A percentile compares a stretch with the other conserved stretches of the same genome.
These are phyloP conservation scores for Knipowitschia caucasica DNA, from an alignment of 2,797 vertebrate species.

Conservation along the genomic window DNA sequence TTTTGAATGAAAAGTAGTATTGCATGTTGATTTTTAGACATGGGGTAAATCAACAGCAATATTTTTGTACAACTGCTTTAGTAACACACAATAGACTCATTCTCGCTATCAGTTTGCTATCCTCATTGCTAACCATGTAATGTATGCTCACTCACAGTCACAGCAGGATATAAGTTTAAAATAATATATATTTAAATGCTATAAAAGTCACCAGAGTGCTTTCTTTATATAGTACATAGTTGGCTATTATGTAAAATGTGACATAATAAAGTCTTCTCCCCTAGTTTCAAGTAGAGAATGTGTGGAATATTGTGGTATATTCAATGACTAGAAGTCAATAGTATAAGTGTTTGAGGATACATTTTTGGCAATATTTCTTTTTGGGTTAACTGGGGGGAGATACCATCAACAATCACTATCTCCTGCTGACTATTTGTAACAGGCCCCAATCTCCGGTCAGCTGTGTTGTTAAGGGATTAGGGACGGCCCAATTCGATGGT, in stretches of 20 bases:
- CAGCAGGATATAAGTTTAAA: too few relatives aligned
- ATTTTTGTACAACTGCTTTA: background rate
- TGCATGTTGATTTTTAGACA: background rate
- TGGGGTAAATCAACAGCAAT: background rate
- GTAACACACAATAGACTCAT: too few relatives aligned
- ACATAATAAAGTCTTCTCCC: too few relatives aligned
- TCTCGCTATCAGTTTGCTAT: too few relatives aligned
- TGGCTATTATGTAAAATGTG: too few relatives aligned
- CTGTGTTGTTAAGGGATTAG: slow-evolving; percentile 80
- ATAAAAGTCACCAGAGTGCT: too few relatives aligned
- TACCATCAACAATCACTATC: slow-evolving; percentile 37
- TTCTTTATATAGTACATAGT: too few relatives aligned
- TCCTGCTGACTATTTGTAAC: slow-evolving; percentile 52
- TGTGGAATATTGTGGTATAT: background rate
- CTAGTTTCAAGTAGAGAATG: background rate
- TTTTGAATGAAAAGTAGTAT: background rate
- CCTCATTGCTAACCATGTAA: too few relatives aligned
- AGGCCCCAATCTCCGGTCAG: slow-evolving; percentile 63
- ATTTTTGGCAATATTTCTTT: background rate
- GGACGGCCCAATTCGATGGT: slow-evolving; percentile 64
- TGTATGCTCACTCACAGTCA: too few relatives aligned
- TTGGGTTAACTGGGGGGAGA: slow-evolving; percentile 23
- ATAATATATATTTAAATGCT: too few relatives aligned
- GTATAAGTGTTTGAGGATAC: background rate
- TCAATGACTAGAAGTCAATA: background rate